Percentiles rank a stretch among this genome's conserved stretches.
Evolutionary conservation across 2,888 invertebrate genomes (phyloP).

Genomic region (Spisula subtruncata): DNA sequence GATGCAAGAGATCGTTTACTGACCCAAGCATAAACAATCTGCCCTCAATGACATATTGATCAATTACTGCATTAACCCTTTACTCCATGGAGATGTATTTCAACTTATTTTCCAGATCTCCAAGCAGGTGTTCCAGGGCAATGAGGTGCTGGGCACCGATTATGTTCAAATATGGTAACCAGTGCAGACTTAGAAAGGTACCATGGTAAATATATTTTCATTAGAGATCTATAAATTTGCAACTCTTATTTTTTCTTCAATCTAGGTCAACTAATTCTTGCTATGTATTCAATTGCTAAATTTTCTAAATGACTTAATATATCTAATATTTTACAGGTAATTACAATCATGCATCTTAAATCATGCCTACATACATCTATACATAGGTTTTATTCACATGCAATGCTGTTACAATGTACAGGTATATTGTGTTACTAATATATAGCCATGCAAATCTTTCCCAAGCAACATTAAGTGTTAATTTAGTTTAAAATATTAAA

Average conservation of each 20-base stretch:
- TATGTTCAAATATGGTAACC: too few species aligned
- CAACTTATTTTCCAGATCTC: too few species aligned
- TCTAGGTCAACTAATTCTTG: not conserved
- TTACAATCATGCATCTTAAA: not conserved
- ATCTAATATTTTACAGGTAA: not conserved
- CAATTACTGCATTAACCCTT: too few species aligned
- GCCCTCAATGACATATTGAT: not conserved
- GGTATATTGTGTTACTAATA: not conserved
- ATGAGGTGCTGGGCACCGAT: too few species aligned
- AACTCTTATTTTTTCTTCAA: too few species aligned
- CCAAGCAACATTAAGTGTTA: not conserved
- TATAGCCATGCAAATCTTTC: not conserved
- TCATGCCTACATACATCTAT: not conserved
- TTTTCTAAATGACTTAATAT: not conserved
- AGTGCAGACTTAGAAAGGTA: too few species aligned
- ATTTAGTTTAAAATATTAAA: not conserved
- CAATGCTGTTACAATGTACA: constrained; percentile 21
- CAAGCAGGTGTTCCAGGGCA: too few species aligned
- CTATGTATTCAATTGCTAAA: not conserved
- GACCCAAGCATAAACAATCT: not conserved
- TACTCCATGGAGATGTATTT: too few species aligned
- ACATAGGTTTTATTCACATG: not conserved
- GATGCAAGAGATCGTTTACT: not conserved
- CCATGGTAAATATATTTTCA: too few species aligned
- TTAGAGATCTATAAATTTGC: too few species aligned